Percentiles rank a stretch among this genome's conserved stretches.
Evolutionary conservation across 2,888 invertebrate species (phyloP).

Genomic region (Falcaria lacertinaria): DNA sequence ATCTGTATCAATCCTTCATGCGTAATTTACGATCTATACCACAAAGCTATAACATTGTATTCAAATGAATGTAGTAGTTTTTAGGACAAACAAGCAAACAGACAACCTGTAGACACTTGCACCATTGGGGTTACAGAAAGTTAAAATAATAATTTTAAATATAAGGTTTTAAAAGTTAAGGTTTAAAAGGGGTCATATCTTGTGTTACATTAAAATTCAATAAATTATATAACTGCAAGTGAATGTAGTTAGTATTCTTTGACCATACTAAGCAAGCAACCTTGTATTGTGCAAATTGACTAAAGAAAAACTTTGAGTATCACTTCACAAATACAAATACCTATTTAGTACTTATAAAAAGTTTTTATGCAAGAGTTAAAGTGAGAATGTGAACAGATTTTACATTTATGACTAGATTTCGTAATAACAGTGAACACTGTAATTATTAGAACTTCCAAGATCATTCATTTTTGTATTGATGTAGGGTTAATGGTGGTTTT

Average conservation of each 20-base stretch:
- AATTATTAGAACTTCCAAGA: constrained; percentile 1
- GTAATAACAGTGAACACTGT: not conserved
- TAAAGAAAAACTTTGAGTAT: not conserved
- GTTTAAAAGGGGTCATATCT: no score
- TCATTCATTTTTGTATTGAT: no score
- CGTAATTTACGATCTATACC: no score
- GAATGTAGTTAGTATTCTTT: not conserved
- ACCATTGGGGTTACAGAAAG: no score
- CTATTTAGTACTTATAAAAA: not conserved
- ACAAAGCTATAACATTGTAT: no score
- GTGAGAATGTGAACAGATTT: constrained; percentile 17
- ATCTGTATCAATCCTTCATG: no score
- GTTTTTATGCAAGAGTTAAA: constrained; percentile 23
- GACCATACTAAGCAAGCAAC: not conserved
- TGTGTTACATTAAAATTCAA: not conserved
- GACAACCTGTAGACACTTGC: no score
- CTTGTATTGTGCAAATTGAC: not conserved
- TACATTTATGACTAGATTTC: constrained; percentile 3
- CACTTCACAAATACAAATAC: not conserved
- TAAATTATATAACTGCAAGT: not conserved
- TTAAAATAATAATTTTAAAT: no score
- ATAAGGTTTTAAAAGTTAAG: no score
- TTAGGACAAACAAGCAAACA: no score
- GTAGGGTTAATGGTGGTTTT: no score
- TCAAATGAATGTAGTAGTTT: no score